Percentiles rank a stretch among this genome's conserved stretches.
Conservation (phyloP, 2,113 vertebrate genomes). For the Phyllopteryx taeniolatus region DNA sequence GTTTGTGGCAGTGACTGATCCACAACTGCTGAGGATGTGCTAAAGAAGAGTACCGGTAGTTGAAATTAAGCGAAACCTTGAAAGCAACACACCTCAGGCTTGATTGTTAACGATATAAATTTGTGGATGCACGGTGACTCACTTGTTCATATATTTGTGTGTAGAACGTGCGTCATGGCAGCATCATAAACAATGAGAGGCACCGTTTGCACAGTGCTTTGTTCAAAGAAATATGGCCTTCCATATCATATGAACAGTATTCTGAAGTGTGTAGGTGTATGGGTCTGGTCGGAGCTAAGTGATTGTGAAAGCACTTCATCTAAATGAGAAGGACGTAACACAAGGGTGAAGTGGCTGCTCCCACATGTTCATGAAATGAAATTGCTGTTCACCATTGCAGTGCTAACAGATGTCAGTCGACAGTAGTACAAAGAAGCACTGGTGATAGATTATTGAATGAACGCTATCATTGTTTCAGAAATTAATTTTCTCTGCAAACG, state of each 20-base stretch:
- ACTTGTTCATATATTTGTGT: conserved; percentile 38
- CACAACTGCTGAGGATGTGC: background rate
- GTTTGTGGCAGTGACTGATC: background rate
- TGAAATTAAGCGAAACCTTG: no score
- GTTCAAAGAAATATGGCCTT: background rate
- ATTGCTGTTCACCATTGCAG: background rate
- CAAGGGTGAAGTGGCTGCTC: conserved; percentile 32
- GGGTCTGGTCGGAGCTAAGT: conserved; percentile 23
- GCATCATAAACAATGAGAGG: conserved; percentile 22
- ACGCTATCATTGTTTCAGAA: background rate
- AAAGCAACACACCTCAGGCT: background rate
- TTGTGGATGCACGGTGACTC: conserved; percentile 13
- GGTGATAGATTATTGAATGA: background rate
- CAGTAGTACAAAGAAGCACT: background rate
- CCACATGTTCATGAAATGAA: conserved; percentile 12
- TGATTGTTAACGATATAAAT: conserved; percentile 4
- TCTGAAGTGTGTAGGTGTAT: conserved; percentile 24
- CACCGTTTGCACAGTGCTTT: conserved; percentile 5
- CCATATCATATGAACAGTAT: background rate
- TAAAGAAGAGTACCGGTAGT: background rate
- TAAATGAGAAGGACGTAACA: conserved; percentile 37
- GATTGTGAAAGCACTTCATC: conserved; percentile 32
- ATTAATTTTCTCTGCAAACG: background rate
- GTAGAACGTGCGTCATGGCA: conserved; percentile 34
- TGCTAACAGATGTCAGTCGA: background rate